Percentiles rank a stretch among this genome's conserved stretches.
Evolutionary conservation across 2,797 vertebrate genomes (phyloP).

Genomic region (Mus minutoides): DNA sequence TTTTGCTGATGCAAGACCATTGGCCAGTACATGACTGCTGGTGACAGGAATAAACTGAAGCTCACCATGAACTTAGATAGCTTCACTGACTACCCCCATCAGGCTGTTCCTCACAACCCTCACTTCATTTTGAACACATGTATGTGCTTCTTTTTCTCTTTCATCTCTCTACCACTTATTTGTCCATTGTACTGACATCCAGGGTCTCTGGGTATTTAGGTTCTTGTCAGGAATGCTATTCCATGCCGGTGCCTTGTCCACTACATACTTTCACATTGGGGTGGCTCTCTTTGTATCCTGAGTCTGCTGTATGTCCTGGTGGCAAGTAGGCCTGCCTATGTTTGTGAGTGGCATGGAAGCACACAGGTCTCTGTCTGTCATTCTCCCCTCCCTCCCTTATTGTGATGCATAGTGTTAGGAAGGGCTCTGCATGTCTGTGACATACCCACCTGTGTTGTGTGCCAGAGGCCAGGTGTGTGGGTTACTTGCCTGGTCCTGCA

Average conservation of each 20-base stretch:
- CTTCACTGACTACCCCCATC: neutral
- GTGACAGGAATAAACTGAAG: neutral
- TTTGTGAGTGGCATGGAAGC: neutral
- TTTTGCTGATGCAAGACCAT: neutral
- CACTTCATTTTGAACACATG: neutral
- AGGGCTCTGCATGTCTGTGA: neutral
- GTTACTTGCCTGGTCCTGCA: neutral
- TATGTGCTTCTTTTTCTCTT: neutral
- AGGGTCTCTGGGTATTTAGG: neutral
- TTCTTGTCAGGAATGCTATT: neutral
- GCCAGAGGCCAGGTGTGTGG: neutral
- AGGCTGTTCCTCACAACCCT: neutral
- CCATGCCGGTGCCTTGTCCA: neutral
- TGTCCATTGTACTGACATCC: neutral
- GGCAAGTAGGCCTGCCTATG: neutral
- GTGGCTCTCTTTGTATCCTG: neutral
- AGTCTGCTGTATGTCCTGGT: neutral
- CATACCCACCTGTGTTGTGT: neutral
- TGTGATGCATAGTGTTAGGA: neutral
- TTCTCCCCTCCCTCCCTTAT: neutral
- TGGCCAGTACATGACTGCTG: neutral
- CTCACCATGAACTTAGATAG: neutral
- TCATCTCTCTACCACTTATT: neutral
- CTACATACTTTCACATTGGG: neutral
- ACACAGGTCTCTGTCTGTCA: neutral